These are phyloP conservation scores for Bellardia pandia DNA, from an alignment of 2,888 invertebrate genomes.

Conservation along the genomic window DNA sequence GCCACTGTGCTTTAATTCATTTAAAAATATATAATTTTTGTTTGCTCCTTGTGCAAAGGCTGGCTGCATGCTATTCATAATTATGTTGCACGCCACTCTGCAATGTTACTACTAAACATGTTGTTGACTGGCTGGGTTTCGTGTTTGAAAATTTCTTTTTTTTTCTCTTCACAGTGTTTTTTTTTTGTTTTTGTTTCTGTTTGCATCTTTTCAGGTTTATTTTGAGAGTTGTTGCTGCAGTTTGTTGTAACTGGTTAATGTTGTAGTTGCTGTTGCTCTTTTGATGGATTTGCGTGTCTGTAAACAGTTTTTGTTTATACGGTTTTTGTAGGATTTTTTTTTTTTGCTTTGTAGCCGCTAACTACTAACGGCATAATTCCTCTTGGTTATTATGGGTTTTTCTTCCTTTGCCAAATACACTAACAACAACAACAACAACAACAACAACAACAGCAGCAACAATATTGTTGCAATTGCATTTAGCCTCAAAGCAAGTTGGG, in stretches of 20 bases:
- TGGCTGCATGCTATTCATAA: slow-evolving; percentile 58
- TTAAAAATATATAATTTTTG: slow-evolving; percentile 21
- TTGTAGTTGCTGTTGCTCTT: slow-evolving; percentile 65
- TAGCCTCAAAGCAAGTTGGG: slow-evolving; percentile 45
- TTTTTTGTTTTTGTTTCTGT: not conserved
- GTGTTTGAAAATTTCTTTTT: slow-evolving; percentile 49
- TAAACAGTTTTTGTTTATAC: slow-evolving; percentile 54
- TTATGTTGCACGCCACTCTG: slow-evolving; percentile 63
- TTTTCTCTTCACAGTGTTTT: slow-evolving; percentile 7
- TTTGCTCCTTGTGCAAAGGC: slow-evolving; percentile 47
- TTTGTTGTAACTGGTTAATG: slow-evolving; percentile 65
- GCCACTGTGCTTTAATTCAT: slow-evolving; percentile 7
- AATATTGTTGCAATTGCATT: slow-evolving; percentile 35
- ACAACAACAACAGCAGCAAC: slow-evolving; percentile 20
- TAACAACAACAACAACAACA: slow-evolving; percentile 12
- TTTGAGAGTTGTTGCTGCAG: not conserved
- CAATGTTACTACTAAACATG: slow-evolving; percentile 59
- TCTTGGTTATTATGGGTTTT: slow-evolving; percentile 45
- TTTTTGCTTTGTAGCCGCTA: slow-evolving; percentile 58
- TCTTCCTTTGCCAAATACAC: slow-evolving; percentile 45
- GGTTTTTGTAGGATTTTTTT: slow-evolving; percentile 30
- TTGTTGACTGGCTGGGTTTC: slow-evolving; percentile 61
- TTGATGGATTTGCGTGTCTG: slow-evolving; percentile 72
- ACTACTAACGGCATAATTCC: slow-evolving; percentile 71
- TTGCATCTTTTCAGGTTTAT: slow-evolving; percentile 42